Conservation (phyloP, 2,113 vertebrate species). For the Thalassoma bifasciatum region DNA sequence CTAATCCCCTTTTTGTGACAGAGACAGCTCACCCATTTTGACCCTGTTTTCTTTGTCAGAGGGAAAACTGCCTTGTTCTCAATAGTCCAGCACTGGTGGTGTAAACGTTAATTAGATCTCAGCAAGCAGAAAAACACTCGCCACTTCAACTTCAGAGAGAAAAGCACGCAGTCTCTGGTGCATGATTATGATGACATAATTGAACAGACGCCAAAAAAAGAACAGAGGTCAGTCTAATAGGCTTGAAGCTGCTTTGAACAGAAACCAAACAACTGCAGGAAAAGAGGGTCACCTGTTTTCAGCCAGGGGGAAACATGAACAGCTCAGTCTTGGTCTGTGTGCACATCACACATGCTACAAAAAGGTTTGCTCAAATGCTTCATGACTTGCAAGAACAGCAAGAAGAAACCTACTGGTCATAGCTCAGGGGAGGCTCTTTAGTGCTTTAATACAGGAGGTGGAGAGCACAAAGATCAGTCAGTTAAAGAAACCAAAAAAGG, state of each 20-base stretch:
- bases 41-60: constrained; percentile 40
- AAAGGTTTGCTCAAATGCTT: too few relatives aligned
- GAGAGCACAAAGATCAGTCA: too few relatives aligned
- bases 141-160: constrained; percentile 30
- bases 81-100: constrained; percentile 30
- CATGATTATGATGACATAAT: background rate
- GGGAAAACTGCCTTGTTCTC: constrained; percentile 17
- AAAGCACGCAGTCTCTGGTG: constrained; percentile 40
- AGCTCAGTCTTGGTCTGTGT: too few relatives aligned
- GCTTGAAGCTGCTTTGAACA: background rate
- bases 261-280: background rate
- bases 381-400: too few relatives aligned
- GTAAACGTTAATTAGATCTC: constrained; percentile 48
- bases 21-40: constrained; percentile 20
- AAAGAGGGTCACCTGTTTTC: background rate
- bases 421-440: too few relatives aligned
- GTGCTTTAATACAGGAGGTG: too few relatives aligned
- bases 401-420: too few relatives aligned
- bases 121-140: constrained; percentile 39
- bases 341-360: background rate
- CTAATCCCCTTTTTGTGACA: constrained; percentile 36
- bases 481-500: too few relatives aligned
- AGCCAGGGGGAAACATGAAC: background rate
- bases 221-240: constrained; percentile 15
- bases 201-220: constrained; percentile 12